Base-by-base conservation (phyloP, 2,113 vertebrate genomes). In the Azemiops feae region DNA sequence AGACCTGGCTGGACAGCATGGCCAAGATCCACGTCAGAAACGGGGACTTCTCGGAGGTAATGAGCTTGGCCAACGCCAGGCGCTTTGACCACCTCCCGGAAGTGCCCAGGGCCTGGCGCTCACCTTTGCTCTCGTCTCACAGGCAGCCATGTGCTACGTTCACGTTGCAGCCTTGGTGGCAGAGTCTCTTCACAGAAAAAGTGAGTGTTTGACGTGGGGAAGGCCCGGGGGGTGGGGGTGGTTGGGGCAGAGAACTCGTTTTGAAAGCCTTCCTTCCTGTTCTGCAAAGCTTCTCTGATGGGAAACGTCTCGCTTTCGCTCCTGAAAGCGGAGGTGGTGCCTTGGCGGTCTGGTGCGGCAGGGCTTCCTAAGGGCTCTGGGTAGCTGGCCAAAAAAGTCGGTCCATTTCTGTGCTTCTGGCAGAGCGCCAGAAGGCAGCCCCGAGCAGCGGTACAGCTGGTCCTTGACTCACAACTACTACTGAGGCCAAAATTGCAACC, bases 1-100 rank as follows among this genome's bases (percentile, higher is more conserved):
- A 99, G 34, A 99, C 99, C 0, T 99, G 99, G 99, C 97, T 99
- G 87, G 99, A 99, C 97, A 99, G 99, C 95, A 99, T 99, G 99
- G 99, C 99, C 85, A 98, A 99, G 93, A 99, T 99, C 8, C 99
- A 99, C 22, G 93, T 98, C 1, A 99, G 99, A 97, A 99, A 99
- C 0, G 99, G 98, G 88, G 99, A 99, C 96, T 98, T 98, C 86
- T 99, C 99, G 0, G 99, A 99, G 99, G 99, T 99, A 95, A 97
- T 12, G 16, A 3, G 43, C 87, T 74, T 25, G 1, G 85, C 16
- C 74, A 39, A 22, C 0, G 7, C 34, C 34, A 3, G 18, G 2
- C 18, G 7, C 74, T 39, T 81, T 1, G 2, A 9, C 74, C 74
- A 0, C 18, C 1, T 43, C 6, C 18, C 1, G 74, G 74, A 81